Evolutionary conservation across 2,797 vertebrate genomes (phyloP).

Genomic region (Hydrophis major): DNA sequence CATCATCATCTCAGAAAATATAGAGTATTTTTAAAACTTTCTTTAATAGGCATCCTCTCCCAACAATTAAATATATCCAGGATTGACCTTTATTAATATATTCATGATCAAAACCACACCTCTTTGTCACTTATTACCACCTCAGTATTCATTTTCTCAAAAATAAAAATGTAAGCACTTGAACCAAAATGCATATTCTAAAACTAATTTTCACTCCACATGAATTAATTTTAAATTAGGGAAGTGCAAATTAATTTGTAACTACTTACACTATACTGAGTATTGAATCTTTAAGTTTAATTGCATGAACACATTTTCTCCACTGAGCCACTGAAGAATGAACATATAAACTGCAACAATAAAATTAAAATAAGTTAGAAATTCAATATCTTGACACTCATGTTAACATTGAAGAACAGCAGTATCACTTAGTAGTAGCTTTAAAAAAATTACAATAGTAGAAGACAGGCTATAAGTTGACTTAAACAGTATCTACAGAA

Average conservation of each 20-base stretch:
- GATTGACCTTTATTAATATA: not conserved
- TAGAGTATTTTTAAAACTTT: not conserved
- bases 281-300: constrained; percentile 96
- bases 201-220: constrained; percentile 20
- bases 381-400: not conserved
- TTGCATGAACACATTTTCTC: constrained; percentile 95
- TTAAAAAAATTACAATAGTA: not conserved
- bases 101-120: not conserved
- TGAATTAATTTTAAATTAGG: not conserved
- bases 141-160: constrained; percentile 4
- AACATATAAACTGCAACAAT: constrained; percentile 87
- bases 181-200: not conserved
- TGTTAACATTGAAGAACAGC: not conserved
- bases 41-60: not conserved
- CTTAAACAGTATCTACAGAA: not conserved
- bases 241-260: constrained; percentile 41
- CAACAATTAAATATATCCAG: not conserved
- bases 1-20: not conserved
- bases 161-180: not conserved
- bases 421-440: not conserved
- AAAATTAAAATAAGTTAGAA: constrained; percentile 65
- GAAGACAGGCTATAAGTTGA: not conserved
- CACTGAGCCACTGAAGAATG: constrained; percentile 97
- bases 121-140: constrained; percentile 20
- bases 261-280: constrained; percentile 95